Conservation (phyloP, 2,888 invertebrate genomes). For the Diarsia mendica region DNA sequence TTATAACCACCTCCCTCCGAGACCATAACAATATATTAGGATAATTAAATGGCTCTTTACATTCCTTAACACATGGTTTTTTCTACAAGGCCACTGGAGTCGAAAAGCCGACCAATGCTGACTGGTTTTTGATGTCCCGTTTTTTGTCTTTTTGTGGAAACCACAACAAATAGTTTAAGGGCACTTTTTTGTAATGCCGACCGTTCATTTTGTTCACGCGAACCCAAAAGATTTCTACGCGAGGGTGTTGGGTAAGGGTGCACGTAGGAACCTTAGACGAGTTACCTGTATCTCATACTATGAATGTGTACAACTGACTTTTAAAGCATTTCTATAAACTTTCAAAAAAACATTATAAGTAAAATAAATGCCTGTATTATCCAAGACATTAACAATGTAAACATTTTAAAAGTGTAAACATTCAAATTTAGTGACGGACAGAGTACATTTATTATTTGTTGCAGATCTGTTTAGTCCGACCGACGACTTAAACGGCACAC, state of each 20-base stretch:
- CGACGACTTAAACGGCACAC: constrained; percentile 72
- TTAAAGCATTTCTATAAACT: constrained; percentile 23
- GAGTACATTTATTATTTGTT: constrained; percentile 69
- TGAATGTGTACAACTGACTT: constrained; percentile 13
- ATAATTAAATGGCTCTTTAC: constrained; percentile 90
- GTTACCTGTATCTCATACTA: constrained; percentile 55
- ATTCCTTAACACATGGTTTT: constrained; percentile 90
- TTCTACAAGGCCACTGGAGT: constrained; percentile 85
- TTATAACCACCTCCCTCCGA: constrained; percentile 87
- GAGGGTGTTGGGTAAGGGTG: constrained; percentile 61
- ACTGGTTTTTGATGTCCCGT: constrained; percentile 87
- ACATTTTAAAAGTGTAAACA: constrained; percentile 71
- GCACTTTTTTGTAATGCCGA: constrained; percentile 84
- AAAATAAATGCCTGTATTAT: constrained; percentile 70
- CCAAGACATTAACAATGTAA: constrained; percentile 69
- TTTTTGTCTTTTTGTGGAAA: constrained; percentile 87
- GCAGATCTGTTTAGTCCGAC: constrained; percentile 70
- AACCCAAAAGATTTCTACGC: constrained; percentile 72
- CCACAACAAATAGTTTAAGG: constrained; percentile 89
- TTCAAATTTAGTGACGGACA: constrained; percentile 68
- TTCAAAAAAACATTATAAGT: constrained; percentile 52
- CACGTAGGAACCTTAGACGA: constrained; percentile 41
- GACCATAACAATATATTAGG: constrained; percentile 90
- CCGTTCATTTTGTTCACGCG: constrained; percentile 84
- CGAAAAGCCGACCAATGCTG: constrained; percentile 89